Percentiles rank a stretch among this genome's conserved stretches.
phyloP scores from a whole-genome alignment of 2,113 vertebrate genomes.

The Galemys pyrenaicus region DNA sequence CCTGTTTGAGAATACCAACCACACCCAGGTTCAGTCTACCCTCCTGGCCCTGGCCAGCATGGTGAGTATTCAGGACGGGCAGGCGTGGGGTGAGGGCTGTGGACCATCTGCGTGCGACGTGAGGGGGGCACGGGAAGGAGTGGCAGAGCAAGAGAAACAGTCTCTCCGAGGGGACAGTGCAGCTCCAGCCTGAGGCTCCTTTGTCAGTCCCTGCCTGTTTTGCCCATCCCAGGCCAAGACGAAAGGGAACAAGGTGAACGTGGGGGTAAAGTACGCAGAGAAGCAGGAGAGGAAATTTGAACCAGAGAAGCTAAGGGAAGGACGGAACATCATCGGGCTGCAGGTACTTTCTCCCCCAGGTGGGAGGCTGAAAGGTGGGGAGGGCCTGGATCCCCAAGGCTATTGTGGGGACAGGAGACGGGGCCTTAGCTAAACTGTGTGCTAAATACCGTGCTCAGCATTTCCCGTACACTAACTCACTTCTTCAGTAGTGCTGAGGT shows the following conservation, averaged over 20 bases:
- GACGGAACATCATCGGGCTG: slow-evolving; percentile 94
- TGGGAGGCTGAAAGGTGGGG: neutral
- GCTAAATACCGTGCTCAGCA: neutral
- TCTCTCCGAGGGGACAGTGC: neutral
- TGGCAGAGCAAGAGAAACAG: neutral
- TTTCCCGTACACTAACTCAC: neutral
- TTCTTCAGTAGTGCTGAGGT: neutral
- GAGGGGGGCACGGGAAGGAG: neutral
- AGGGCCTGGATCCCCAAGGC: neutral
- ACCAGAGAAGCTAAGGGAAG: slow-evolving; percentile 92
- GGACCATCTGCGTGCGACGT: neutral
- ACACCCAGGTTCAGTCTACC: slow-evolving; percentile 95
- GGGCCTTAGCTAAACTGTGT: neutral
- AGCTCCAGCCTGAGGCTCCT: no score
- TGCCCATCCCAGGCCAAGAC: slow-evolving; percentile 90
- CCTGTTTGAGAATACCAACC: slow-evolving; percentile 95
- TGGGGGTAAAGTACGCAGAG: slow-evolving; percentile 94
- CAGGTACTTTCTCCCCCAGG: slow-evolving; percentile 85
- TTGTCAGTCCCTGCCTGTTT: neutral
- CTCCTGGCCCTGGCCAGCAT: slow-evolving; percentile 94
- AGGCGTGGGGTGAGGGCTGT: accelerated
- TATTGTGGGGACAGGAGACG: neutral
- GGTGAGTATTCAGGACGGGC: slow-evolving; percentile 83
- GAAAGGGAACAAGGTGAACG: slow-evolving; percentile 92
- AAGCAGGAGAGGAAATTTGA: slow-evolving; percentile 93